Conservation (phyloP, 1,140 invertebrate species). For the Heterodera carotae region DNA sequence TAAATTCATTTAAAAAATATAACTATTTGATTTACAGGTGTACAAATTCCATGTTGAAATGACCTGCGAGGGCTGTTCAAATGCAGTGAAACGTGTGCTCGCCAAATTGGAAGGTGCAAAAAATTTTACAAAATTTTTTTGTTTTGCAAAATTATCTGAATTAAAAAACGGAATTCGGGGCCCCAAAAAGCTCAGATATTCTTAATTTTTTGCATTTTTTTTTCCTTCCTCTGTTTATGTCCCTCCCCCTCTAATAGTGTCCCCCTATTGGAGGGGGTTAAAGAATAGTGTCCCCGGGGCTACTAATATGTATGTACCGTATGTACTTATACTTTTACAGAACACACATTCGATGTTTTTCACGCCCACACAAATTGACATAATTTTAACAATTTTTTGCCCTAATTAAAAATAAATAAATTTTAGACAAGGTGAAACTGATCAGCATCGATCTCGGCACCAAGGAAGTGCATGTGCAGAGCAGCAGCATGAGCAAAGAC, state of each 20-base stretch:
- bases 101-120: constrained; percentile 51
- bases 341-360: too few relatives aligned
- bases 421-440: constrained; percentile 49
- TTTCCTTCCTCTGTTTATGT: too few relatives aligned
- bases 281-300: too few relatives aligned
- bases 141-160: neutral
- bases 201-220: too few relatives aligned
- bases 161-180: neutral
- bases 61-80: constrained; percentile 53
- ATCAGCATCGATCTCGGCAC: constrained; percentile 42
- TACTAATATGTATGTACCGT: too few relatives aligned
- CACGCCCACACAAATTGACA: neutral
- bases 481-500: constrained; percentile 16
- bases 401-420: neutral
- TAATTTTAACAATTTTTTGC: neutral
- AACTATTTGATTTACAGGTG: neutral
- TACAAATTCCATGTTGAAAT: constrained; percentile 42
- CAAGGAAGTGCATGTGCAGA: constrained; percentile 44
- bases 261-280: too few relatives aligned
- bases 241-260: too few relatives aligned
- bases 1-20: neutral
- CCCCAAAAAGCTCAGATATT: too few relatives aligned
- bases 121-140: neutral
- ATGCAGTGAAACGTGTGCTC: constrained; percentile 46
- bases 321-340: too few relatives aligned